These are phyloP conservation scores for Spinibarbus caldwelli DNA, from an alignment of 2,797 vertebrate genomes.

Conservation along the genomic window DNA sequence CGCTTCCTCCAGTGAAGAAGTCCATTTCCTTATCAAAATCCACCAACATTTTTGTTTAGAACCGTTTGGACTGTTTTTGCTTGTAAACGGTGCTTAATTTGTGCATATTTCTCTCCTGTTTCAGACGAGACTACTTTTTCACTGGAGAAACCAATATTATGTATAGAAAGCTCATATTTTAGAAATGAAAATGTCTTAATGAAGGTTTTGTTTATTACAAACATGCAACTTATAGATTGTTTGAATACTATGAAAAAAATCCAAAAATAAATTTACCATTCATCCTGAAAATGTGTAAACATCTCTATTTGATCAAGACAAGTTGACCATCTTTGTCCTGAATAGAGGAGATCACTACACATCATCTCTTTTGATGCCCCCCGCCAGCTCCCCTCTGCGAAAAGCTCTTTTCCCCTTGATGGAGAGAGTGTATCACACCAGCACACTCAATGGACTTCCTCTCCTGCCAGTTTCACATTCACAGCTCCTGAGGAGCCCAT, in stretches of 20 bases:
- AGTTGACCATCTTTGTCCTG: neutral
- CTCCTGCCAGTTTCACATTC: conserved; percentile 43
- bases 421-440: conserved; percentile 22
- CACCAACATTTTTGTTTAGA: no score
- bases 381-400: neutral
- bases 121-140: no score
- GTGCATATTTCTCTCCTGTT: no score
- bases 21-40: no score
- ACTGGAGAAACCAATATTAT: no score
- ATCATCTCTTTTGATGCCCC: neutral
- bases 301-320: neutral
- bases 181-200: neutral
- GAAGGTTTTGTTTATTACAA: neutral
- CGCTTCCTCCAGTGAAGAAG: neutral
- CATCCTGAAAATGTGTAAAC: neutral
- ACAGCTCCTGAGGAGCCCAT: conserved; percentile 46
- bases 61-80: no score
- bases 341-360: neutral
- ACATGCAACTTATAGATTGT: neutral
- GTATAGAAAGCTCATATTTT: no score
- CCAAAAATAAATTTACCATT: neutral
- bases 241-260: neutral
- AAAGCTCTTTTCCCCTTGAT: conserved; percentile 34
- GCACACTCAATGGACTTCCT: conserved; percentile 19
- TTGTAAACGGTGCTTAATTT: no score